Percentiles rank a stretch among this genome's conserved stretches.
These are phyloP conservation scores for Sylvietta virens DNA, from an alignment of 2,113 vertebrate species.

Conservation along the genomic window DNA sequence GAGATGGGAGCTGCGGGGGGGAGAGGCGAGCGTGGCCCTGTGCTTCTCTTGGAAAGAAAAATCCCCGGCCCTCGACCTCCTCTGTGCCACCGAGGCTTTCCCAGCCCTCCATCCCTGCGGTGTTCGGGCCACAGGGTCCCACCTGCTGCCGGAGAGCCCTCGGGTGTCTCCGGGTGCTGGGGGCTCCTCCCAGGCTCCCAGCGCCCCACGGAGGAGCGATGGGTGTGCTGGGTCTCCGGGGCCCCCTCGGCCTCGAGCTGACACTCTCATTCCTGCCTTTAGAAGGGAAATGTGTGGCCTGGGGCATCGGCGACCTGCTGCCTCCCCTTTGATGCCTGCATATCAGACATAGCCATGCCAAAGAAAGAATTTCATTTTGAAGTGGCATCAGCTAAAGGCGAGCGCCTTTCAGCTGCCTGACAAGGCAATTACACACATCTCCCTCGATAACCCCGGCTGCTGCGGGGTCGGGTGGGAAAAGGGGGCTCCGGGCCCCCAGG, in stretches of 20 bases:
- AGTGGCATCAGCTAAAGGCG: slow-evolving; percentile 78
- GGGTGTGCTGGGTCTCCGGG: neutral
- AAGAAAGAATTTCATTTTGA: slow-evolving; percentile 88
- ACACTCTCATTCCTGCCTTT: slow-evolving; percentile 59
- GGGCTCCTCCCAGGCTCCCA: neutral
- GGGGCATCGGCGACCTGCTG: slow-evolving; percentile 65
- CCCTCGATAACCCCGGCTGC: slow-evolving; percentile 44
- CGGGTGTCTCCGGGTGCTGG: accelerated
- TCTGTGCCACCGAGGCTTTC: neutral
- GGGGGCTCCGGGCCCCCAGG: neutral
- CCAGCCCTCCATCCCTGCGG: neutral
- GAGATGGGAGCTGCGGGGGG: slow-evolving; percentile 69
- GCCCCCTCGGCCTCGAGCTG: neutral
- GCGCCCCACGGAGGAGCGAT: neutral
- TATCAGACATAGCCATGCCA: slow-evolving; percentile 78
- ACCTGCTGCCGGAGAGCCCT: accelerated
- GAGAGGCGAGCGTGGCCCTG: slow-evolving; percentile 35
- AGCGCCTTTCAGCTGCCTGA: slow-evolving; percentile 76
- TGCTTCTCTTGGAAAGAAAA: neutral
- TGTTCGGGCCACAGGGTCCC: accelerated
- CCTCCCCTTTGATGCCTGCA: slow-evolving; percentile 83
- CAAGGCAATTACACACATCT: slow-evolving; percentile 83
- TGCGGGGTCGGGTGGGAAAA: neutral
- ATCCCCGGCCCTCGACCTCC: neutral
- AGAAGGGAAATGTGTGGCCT: slow-evolving; percentile 68